These are phyloP conservation scores for Saccopteryx leptura DNA, from an alignment of 2,113 vertebrate species.

Conservation along the genomic window DNA sequence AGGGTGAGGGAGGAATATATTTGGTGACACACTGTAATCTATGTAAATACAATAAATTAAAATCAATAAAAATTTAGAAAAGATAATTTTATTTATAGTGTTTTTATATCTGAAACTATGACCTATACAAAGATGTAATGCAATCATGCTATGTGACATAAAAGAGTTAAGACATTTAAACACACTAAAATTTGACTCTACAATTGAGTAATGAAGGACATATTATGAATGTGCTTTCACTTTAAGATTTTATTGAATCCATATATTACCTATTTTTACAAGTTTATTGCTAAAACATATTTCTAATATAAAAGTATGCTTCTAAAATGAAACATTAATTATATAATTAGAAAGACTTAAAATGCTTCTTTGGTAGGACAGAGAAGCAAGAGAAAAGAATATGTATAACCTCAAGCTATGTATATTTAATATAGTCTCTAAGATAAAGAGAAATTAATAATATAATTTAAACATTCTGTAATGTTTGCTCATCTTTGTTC, in stretches of 20 bases:
- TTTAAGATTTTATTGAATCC: neutral
- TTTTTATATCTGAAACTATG: neutral
- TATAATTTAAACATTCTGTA: constrained; percentile 4
- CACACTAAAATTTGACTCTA: neutral
- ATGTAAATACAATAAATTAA: no score
- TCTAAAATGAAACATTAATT: neutral
- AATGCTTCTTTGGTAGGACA: neutral
- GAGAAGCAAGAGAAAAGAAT: neutral
- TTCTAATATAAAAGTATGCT: neutral
- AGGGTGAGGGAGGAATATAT: no score
- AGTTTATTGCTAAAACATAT: neutral
- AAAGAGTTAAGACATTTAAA: neutral
- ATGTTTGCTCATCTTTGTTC: neutral
- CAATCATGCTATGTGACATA: neutral
- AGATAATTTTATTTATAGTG: neutral
- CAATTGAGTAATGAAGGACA: neutral
- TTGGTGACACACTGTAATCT: no score
- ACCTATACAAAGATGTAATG: neutral
- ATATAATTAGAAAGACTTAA: neutral
- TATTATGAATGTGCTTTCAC: neutral
- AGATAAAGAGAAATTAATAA: neutral
- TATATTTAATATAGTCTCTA: neutral
- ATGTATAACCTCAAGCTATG: neutral
- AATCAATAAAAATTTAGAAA: neutral
- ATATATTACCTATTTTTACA: constrained; percentile 20